Conservation (phyloP, 2,888 invertebrate species). For the Aphodius granarius region DNA sequence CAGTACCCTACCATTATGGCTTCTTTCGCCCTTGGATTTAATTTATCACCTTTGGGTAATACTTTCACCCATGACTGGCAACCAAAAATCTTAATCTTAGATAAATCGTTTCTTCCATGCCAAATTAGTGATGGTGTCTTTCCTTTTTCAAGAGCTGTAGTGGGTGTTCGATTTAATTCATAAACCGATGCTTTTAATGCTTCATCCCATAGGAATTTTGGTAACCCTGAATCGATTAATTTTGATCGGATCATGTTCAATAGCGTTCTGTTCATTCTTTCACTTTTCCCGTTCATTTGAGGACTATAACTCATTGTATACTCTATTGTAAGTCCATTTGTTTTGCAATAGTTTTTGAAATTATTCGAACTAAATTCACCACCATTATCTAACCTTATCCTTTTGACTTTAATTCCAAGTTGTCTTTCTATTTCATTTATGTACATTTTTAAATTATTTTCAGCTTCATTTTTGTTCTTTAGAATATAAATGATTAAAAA, state of each 20-base stretch:
- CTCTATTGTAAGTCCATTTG: constrained; percentile 14
- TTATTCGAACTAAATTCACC: constrained; percentile 13
- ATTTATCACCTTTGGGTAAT: constrained; percentile 33
- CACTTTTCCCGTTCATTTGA: constrained; percentile 16
- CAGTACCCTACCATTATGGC: constrained; percentile 36
- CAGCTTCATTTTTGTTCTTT: constrained; percentile 16
- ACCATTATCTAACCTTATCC: not conserved
- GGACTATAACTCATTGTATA: constrained; percentile 20
- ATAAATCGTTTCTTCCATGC: constrained; percentile 18
- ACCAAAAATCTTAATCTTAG: constrained; percentile 33
- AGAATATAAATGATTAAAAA: constrained; percentile 14
- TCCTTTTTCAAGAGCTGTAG: not conserved
- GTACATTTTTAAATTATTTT: constrained; percentile 14
- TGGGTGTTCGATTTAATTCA: constrained; percentile 13
- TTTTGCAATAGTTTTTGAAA: constrained; percentile 12
- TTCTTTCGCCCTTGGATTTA: constrained; percentile 32
- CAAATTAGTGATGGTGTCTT: constrained; percentile 13
- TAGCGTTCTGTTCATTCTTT: constrained; percentile 18
- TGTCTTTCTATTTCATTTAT: constrained; percentile 16
- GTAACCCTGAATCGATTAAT: constrained; percentile 13
- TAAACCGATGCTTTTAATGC: constrained; percentile 6
- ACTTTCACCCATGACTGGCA: constrained; percentile 32
- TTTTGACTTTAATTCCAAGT: constrained; percentile 11
- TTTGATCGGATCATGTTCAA: constrained; percentile 16
- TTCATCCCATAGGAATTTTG: constrained; percentile 19